These are phyloP conservation scores for Acholoe squamosa DNA, from an alignment of 2,888 invertebrate genomes.

Conservation along the genomic window DNA sequence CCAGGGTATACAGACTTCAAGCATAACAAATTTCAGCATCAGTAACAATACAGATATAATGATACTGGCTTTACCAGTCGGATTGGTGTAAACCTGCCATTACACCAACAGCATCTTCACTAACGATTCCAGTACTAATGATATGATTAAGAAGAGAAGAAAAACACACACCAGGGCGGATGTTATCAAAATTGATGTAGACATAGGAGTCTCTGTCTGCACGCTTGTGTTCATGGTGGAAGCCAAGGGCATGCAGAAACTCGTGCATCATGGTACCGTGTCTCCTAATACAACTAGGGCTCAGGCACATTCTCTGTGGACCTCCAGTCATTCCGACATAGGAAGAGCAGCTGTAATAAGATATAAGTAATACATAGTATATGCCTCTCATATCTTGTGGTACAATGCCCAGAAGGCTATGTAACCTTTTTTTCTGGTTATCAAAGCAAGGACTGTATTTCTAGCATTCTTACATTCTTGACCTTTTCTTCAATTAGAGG, in stretches of 20 bases:
- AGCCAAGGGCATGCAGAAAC: conserved; percentile 91
- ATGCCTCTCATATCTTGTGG: too few species aligned
- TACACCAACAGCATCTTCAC: too few species aligned
- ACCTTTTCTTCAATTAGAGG: background rate
- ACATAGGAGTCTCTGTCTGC: conserved; percentile 91
- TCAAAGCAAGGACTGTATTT: background rate
- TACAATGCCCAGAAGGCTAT: background rate
- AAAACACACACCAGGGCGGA: conserved; percentile 87
- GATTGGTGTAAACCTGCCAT: too few species aligned
- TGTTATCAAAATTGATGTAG: conserved; percentile 89
- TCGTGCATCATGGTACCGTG: conserved; percentile 89
- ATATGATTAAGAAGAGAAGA: too few species aligned
- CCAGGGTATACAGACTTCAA: too few species aligned
- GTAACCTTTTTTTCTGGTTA: background rate
- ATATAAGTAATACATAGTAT: background rate
- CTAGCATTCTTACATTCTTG: background rate
- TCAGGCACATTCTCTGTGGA: conserved; percentile 89
- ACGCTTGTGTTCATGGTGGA: conserved; percentile 92
- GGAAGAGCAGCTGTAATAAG: conserved; percentile 87
- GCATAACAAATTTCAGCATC: too few species aligned
- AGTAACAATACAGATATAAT: too few species aligned
- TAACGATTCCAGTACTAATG: too few species aligned
- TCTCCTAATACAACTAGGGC: conserved; percentile 82
- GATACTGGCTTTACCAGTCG: too few species aligned
- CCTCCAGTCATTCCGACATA: conserved; percentile 90